Conservation (phyloP, 2,797 vertebrate species). For the Channa striata region DNA sequence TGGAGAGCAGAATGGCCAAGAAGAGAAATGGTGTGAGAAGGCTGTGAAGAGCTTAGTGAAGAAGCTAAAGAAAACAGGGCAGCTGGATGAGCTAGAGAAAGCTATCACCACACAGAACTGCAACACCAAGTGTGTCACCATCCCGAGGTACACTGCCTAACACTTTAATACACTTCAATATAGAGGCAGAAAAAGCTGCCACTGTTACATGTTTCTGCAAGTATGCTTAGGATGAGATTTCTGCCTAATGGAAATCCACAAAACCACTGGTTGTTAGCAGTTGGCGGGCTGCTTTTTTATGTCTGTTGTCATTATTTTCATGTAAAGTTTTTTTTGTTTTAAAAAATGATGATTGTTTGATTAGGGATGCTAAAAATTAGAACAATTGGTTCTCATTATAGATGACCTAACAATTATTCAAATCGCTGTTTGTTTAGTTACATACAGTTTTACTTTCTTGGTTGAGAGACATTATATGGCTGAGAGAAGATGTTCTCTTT, state of each 20-base stretch:
- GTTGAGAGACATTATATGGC: slow-evolving; percentile 33
- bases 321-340: background rate
- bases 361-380: background rate
- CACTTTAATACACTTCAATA: background rate
- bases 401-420: background rate
- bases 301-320: slow-evolving; percentile 4
- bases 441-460: slow-evolving; percentile 12
- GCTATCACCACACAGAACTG: slow-evolving; percentile 98
- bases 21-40: slow-evolving; percentile 99
- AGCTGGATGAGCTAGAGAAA: slow-evolving; percentile 98
- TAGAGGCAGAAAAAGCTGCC: background rate
- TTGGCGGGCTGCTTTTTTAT: background rate
- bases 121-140: slow-evolving; percentile 99
- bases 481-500: slow-evolving; percentile 68
- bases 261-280: background rate
- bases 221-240: background rate
- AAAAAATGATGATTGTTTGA: background rate
- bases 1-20: slow-evolving; percentile 95
- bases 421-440: slow-evolving; percentile 24
- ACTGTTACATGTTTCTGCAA: slow-evolving; percentile 6
- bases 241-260: background rate
- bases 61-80: slow-evolving; percentile 98
- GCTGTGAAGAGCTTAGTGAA: slow-evolving; percentile 98
- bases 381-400: background rate
- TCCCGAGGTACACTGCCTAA: slow-evolving; percentile 90